Conservation (phyloP, 2,113 vertebrate species). For the Plestiodon gilberti region DNA sequence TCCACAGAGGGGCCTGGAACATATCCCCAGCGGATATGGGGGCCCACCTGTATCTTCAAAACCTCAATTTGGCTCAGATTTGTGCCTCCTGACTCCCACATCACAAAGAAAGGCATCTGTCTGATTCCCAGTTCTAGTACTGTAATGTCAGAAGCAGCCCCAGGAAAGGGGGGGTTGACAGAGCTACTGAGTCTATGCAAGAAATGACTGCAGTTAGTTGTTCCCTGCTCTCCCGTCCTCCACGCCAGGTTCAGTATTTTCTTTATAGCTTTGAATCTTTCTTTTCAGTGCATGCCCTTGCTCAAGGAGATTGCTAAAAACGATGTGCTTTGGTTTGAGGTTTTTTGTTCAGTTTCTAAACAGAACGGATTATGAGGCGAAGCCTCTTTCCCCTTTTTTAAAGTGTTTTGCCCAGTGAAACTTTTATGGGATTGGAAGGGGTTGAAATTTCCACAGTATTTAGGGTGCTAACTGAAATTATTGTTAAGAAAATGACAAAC, state of each 20-base stretch:
- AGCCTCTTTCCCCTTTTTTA: neutral
- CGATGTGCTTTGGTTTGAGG: neutral
- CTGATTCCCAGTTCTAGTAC: neutral
- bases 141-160: neutral
- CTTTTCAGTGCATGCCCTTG: neutral
- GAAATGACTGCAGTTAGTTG: neutral
- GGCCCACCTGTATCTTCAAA: no score
- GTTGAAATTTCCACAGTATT: neutral
- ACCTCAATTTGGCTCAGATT: neutral
- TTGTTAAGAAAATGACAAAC: neutral
- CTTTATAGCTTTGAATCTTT: neutral
- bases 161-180: neutral
- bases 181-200: neutral
- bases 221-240: neutral
- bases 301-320: slow-evolving; percentile 7
- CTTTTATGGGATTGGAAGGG: neutral
- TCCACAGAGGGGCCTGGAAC: no score
- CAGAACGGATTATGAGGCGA: neutral
- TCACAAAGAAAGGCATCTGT: neutral
- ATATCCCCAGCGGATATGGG: no score
- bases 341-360: neutral
- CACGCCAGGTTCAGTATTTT: slow-evolving; percentile 5
- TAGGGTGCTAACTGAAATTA: neutral
- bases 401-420: slow-evolving; percentile 3
- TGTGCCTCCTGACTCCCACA: neutral